Evolutionary conservation across 2,113 vertebrate species (phyloP), one percentile per base, ranked within the genome.

Genomic region (Zosterops hypoxanthus): DNA sequence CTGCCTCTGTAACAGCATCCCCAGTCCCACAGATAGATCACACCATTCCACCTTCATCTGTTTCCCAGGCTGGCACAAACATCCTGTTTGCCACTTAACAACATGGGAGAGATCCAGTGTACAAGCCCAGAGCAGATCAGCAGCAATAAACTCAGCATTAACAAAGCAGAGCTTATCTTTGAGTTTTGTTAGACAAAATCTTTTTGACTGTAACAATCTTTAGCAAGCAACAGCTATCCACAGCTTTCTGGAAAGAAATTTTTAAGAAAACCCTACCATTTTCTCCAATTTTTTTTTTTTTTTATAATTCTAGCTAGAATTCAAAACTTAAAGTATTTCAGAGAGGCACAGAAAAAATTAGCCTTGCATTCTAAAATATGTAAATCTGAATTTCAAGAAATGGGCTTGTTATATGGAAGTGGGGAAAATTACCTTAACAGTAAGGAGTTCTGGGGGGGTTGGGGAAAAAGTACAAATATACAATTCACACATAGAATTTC

Each of bases 251-350:
- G 8, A n/a, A 81, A 65, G 22, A 61, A 57, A 31, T 21, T 64
- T 25, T 1, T 3, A 13, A 24, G 20, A 56, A 31, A 25, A 7
- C 1, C 14, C 19, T 55, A 39, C 11, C 2, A 3, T 3, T 5
- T 25, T 14, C 12, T 42, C 34, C 7, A 9, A 4, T 50, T 34
- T 34, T 34, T 2, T 21, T 26, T 41, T 77, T 70, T 2, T 8
- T 70, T 71, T n/a, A 2, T 31, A 57, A 36, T 72, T 77, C 41
- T 39, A 71, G 17, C 6, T 49, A 24, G 21, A 81, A 81, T 24
- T 65, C 7, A 65, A 81, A 81, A 83, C 8, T 3, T 12, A 3
- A 80, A 81, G 14, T 44, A 64, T 47, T 69, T 78, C 2, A 2
- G 36, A 86, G 76, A 86, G 22, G 14, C 29, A 82, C 7, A 55